Evolutionary conservation across 2,113 vertebrate species (phyloP).

Genomic region (Pseudopipra pipra): DNA sequence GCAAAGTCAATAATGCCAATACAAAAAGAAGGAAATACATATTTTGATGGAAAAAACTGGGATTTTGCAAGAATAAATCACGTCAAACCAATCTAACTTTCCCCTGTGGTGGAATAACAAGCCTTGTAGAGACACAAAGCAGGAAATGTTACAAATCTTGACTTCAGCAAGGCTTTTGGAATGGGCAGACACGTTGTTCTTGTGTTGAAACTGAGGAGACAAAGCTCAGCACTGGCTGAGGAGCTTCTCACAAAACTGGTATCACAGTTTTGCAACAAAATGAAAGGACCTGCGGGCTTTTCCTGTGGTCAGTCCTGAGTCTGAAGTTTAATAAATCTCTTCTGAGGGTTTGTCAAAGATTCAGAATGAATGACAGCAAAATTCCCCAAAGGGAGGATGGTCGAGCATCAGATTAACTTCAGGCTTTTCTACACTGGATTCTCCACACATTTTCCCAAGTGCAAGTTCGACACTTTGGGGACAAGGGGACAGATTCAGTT

Average conservation of each 20-base stretch:
- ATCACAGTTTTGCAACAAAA: background rate
- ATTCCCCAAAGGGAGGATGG: background rate
- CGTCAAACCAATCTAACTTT: fast-evolving
- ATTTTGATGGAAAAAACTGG: background rate
- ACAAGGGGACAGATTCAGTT: background rate
- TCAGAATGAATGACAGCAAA: background rate
- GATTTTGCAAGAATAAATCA: background rate
- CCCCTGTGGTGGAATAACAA: background rate
- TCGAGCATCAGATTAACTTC: background rate
- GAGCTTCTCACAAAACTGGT: background rate
- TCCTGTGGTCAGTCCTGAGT: background rate
- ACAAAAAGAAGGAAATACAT: fast-evolving
- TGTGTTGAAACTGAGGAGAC: background rate
- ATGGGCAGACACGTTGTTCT: fast-evolving
- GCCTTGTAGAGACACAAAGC: background rate
- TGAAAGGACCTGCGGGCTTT: fast-evolving
- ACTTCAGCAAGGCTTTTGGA: background rate
- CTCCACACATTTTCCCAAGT: background rate
- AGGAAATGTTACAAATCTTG: background rate
- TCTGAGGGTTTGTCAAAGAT: background rate
- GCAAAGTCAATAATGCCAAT: fast-evolving
- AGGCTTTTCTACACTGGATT: background rate
- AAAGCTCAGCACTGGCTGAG: background rate
- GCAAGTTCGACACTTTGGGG: background rate
- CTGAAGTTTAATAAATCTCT: background rate